Evolutionary conservation across 2,888 invertebrate genomes (phyloP), one percentile per base, ranked within the genome.

Genomic region (Cheilosia impressa): DNA sequence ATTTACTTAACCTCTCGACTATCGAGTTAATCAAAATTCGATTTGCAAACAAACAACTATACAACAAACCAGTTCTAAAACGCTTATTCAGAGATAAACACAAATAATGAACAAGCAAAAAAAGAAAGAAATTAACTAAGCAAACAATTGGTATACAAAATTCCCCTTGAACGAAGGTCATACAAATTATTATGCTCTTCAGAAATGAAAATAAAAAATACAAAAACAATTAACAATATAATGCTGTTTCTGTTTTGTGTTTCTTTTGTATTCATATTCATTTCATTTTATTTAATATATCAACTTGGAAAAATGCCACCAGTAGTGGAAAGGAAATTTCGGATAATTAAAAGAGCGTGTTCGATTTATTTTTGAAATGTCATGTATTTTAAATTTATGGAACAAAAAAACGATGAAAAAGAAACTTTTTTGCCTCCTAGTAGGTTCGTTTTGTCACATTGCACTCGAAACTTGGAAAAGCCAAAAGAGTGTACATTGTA

Each of bases 121-220:
- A 60, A 17, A 19, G 19, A 66, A 55, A 55, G 15, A 47, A 76
- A 50, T 19, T 15, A 10, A 50, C 43, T 34, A 34, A 41, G 34
- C 31, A 53, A 68, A 24, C 31, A 52, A 76, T 57, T 50, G 24
- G 27, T n/a, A 47, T 19, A 47, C 17, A 27, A 60, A 76, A 34
- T 13, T 68, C 76, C 41, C 69, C 77, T 77, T 78, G 47, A 63
- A 9, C 55, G 55, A 78, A 78, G 78, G 78, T 78, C 78, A 71
- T 27, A 63, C 55, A 68, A 62, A 62, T 78, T 71, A 63, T 62
- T 50, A 69, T 77, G 34, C 55, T 69, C 55, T 62, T 69, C 47
- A 52, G 7, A 43, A 52, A 60, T 31, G n/a, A 34, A 0, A 27
- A 27, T 6, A 27, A 27, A 27, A 27, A 6, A 27, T 9, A 62